Evolutionary conservation across 2,888 invertebrate genomes (phyloP), one percentile per base, ranked within the genome.

Genomic region (Serrognathus titanus): DNA sequence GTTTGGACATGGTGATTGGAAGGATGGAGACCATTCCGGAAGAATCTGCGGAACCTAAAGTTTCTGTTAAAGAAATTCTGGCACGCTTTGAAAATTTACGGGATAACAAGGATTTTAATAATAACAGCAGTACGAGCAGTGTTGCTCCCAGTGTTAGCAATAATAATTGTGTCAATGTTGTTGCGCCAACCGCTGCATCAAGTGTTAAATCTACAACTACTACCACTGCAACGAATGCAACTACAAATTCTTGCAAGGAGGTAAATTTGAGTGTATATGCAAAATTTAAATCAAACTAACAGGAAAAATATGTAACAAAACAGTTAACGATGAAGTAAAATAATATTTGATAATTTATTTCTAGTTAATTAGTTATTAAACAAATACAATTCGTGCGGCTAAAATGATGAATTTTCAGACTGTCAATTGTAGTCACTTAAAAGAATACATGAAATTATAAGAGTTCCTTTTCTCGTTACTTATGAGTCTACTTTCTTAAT

Each of bases 11-110:
- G 48, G 58, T 54, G 2, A 38, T 51, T 41, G 57, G 57, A 0
- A 69, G 84, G 74, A 90, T 91, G 90, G 90, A 90, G 76, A 91
- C 91, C 49, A 91, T 91, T 62, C 83, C 88, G 57, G 91, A 91
- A 75, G 91, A 91, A 70, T 83, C 84, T 37, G 62, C 63, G n/a
- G 90, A 91, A 73, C 87, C 86, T n/a, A 91, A 92, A 79, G 84
- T 91, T 69, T 90, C 91, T 62, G 91, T 91, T 62, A 87, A 88
- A 73, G 91, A 90, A 72, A 91, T 92, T 66, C 80, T 91, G 67
- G 90, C 90, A 53, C 82, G 91, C 63, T 92, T 92, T 77, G 92
- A 91, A 77, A 77, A 78, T 66, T 67, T 78, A 46, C 71, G 74
- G 45, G 76, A 71, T 31, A 62, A 62, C 38, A 64, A 63, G 35